Evolutionary conservation across 2,797 vertebrate species (phyloP).

Genomic region (Macropus fuliginosus): DNA sequence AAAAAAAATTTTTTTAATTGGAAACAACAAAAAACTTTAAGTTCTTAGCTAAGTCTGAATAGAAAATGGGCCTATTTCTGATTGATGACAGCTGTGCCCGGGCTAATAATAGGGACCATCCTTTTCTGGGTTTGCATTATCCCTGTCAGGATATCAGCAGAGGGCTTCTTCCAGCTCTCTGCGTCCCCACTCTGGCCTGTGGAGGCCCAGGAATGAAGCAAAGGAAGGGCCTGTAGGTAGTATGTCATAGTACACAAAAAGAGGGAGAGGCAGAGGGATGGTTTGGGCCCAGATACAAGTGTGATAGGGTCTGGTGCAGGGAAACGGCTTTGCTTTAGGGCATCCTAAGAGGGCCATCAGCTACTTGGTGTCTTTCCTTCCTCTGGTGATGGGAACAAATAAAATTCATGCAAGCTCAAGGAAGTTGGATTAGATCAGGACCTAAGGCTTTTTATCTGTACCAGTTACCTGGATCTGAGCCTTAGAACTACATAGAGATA

Average conservation of each 20-base stretch:
- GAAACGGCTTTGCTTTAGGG: neutral
- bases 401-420: neutral
- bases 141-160: neutral
- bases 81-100: neutral
- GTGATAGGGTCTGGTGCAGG: neutral
- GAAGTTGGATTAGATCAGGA: neutral
- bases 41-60: neutral
- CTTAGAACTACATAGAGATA: neutral
- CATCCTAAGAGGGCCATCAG: neutral
- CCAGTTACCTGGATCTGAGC: neutral
- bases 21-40: neutral
- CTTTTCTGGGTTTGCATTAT: neutral
- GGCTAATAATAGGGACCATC: neutral
- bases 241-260: neutral
- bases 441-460: neutral
- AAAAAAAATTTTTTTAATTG: neutral
- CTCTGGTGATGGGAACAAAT: neutral
- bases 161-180: neutral
- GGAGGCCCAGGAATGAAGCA: neutral
- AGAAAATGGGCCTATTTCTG: neutral
- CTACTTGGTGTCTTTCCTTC: slow-evolving; percentile 4
- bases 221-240: neutral
- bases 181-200: neutral
- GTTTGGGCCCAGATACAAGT: neutral
- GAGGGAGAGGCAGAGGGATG: neutral